Evolutionary conservation across 1,140 invertebrate species (phyloP), one percentile per base, ranked within the genome.

Genomic region (Carposina sasakii): DNA sequence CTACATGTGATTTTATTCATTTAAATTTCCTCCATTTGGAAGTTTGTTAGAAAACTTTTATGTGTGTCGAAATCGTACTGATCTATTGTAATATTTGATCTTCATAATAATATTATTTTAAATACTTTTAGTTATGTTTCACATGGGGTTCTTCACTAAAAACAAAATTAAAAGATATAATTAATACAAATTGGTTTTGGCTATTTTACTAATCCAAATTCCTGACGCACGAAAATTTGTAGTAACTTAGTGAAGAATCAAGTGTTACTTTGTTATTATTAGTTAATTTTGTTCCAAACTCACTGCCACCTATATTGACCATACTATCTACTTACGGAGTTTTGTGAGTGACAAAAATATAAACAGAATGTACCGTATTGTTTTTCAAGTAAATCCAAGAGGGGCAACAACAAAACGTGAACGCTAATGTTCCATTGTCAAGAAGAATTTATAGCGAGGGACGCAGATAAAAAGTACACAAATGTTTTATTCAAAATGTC

Each of bases 321-420:
- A 40, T 12, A 40, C 19, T 8, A 40, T 10, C n/a, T n/a, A n/a
- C n/a, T n/a, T n/a, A n/a, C n/a, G n/a, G n/a, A n/a, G n/a, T n/a
- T n/a, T 20, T 40, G 6, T 20, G 12, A 37, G 10, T 37, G 12
- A 0, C 1, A 20, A 2, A 37, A 43, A 28, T 48, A 34, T 45
- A 54, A 54, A 51, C 24, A 28, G 9, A 47, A 55, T 22, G 60
- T 63, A 54, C 54, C 55, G 49, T 74, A 63, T 75, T 77, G 48
- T 72, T 76, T 73, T 81, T 78, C 71, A 81, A 81, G 73, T 76
- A 71, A 74, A 72, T 50, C 52, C 67, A 76, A 76, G 75, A 71
- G 74, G 60, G 64, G 67, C 69, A 39, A 59, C 63, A 63, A 58
- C 68, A 72, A 75, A 73, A 71, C 62, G 63, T 74, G 71, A 76